Evolutionary conservation across 2,888 invertebrate genomes (phyloP), one percentile per base, ranked within the genome.

Genomic region (Cephus sareptanus): DNA sequence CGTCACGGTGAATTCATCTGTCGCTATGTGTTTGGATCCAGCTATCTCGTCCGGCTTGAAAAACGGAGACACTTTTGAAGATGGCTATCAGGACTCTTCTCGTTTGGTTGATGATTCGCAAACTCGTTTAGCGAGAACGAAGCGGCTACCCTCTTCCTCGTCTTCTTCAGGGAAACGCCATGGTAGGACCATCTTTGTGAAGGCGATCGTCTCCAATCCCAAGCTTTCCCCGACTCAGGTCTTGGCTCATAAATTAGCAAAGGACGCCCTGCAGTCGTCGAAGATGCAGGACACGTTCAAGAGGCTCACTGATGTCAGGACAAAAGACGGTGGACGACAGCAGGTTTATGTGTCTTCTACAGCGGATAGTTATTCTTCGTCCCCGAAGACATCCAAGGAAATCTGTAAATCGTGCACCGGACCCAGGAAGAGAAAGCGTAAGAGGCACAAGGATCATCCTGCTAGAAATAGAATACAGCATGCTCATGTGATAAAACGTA

Each of bases 191-290:
- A 82, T 75, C 75, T 79, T 76, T 68, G 78, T 82, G 15, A 82
- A 83, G 69, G 81, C 82, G 35, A 75, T 82, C 15, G 30, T 81
- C 37, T 73, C 83, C 11, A 81, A 83, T 71, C 77, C 80, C 11
- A 79, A 78, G 69, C 23, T 77, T 15, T 82, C 81, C n/a, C 34
- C 81, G 15, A 77, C 75, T 69, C 80, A 79, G 71, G 35, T 76
- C n/a, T 77, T 89, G 75, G 87, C 87, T 0, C 77, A 83, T 30
- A 86, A 86, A 81, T 80, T 86, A 31, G 87, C 89, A 0, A 83
- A 84, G 11, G 86, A 85, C 2, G 85, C 85, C 30, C 80, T 89
- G 1, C 76, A 81, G 34, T 88, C 88, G 0, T 82, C 85, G 11
- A 83, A 84, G 76, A 83, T 87, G 77, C 87, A 85, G 73, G 82